Conservation (phyloP, 2,113 vertebrate species). For the Hystrix brachyura region DNA sequence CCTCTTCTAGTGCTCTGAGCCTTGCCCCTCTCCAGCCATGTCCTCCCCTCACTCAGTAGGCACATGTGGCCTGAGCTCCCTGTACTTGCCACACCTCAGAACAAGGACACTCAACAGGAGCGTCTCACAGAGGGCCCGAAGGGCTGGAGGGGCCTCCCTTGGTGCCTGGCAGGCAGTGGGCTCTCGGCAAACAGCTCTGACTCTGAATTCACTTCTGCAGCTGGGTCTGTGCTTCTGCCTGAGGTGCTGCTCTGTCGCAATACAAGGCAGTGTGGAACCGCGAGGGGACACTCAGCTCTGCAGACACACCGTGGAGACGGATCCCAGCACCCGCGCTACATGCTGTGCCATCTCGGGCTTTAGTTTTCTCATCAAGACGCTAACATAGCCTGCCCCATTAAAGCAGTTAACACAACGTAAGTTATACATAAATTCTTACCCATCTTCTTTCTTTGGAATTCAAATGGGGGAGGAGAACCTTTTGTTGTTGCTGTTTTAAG, state of each 20-base stretch:
- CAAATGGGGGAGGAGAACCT: not conserved
- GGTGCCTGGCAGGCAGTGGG: not conserved
- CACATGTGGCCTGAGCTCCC: not conserved
- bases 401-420: not conserved
- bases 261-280: not conserved
- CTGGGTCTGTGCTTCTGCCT: not conserved
- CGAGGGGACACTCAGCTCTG: not conserved
- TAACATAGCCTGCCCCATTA: not conserved
- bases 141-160: not conserved
- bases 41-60: not conserved
- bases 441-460: conserved; percentile 4
- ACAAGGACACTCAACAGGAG: not conserved
- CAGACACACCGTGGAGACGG: too few relatives aligned
- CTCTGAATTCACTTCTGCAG: not conserved
- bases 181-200: not conserved
- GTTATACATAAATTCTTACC: not conserved
- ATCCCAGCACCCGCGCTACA: not conserved
- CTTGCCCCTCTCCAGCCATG: not conserved
- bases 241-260: not conserved
- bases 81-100: not conserved
- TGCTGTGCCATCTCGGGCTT: not conserved
- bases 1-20: not conserved
- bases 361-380: not conserved
- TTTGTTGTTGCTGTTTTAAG: not conserved
- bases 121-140: not conserved